These are phyloP conservation scores for Balearica regulorum DNA, from an alignment of 2,797 vertebrate genomes.

Conservation along the genomic window DNA sequence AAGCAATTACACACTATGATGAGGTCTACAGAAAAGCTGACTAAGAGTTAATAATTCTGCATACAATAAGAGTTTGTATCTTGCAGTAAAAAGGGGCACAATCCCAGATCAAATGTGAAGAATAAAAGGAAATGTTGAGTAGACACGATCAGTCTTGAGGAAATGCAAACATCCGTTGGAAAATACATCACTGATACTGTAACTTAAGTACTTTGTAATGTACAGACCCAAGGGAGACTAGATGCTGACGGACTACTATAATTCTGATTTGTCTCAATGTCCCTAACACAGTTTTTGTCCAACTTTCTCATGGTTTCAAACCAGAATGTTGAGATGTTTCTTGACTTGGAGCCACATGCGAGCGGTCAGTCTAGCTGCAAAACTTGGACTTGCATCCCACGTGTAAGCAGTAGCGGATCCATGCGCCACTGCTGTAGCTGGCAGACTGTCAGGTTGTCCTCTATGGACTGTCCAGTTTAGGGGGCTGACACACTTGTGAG, in stretches of 20 bases:
- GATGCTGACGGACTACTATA: accelerated
- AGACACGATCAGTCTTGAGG: background rate
- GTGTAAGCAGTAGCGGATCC: background rate
- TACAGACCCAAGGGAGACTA: background rate
- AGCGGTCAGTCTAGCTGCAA: background rate
- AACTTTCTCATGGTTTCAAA: background rate
- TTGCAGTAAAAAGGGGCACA: background rate
- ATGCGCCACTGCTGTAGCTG: background rate
- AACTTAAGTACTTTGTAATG: background rate
- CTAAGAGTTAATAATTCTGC: background rate
- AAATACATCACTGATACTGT: background rate
- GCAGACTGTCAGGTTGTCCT: background rate
- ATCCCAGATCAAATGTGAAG: background rate
- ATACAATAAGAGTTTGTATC: background rate
- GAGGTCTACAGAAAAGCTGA: background rate
- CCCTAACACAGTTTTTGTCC: background rate
- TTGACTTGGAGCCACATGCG: background rate
- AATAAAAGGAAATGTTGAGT: constrained; percentile 10
- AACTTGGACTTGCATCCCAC: background rate
- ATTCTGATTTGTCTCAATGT: background rate
- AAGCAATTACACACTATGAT: background rate
- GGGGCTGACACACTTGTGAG: background rate
- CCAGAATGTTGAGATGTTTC: background rate
- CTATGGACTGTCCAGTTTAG: background rate
- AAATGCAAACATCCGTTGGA: background rate